These are phyloP conservation scores for Chrysochloris asiatica DNA, from an alignment of 2,113 vertebrate species.

Conservation along the genomic window DNA sequence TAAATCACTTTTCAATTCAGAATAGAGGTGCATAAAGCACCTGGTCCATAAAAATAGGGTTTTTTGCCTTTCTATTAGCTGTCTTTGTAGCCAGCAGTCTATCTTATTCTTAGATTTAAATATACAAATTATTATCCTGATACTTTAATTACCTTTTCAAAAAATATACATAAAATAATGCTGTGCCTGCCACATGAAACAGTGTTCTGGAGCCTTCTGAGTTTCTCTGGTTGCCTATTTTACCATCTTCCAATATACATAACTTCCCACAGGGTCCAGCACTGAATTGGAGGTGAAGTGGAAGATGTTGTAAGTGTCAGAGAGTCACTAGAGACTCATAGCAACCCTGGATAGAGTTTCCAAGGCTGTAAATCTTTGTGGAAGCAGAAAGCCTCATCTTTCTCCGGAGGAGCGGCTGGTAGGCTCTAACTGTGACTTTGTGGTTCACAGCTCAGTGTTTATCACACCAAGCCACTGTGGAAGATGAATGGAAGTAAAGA, in stretches of 20 bases:
- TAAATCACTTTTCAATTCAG: slow-evolving; percentile 72
- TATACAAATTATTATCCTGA: slow-evolving; percentile 40
- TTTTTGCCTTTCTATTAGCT: slow-evolving; percentile 57
- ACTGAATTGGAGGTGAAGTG: neutral
- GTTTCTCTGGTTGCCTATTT: neutral
- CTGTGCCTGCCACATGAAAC: neutral
- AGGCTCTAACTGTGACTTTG: too few relatives aligned
- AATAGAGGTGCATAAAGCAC: slow-evolving; percentile 62
- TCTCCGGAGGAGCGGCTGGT: too few relatives aligned
- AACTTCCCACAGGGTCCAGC: neutral
- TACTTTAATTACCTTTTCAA: slow-evolving; percentile 1
- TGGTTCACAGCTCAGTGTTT: too few relatives aligned
- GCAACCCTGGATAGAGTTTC: too few relatives aligned
- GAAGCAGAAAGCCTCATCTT: too few relatives aligned
- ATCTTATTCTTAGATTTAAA: slow-evolving; percentile 53
- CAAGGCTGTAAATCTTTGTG: too few relatives aligned
- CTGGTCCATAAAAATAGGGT: slow-evolving; percentile 77
- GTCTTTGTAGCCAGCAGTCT: neutral
- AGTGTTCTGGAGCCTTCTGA: slow-evolving; percentile 26
- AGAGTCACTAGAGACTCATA: too few relatives aligned
- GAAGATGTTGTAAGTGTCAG: too few relatives aligned
- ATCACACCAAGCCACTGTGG: too few relatives aligned
- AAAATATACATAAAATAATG: neutral
- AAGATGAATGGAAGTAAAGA: too few relatives aligned
- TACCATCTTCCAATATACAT: neutral